These are phyloP conservation scores for Caenorhabditis drosophilae DNA, from an alignment of 2,888 invertebrate genomes.

Conservation along the genomic window DNA sequence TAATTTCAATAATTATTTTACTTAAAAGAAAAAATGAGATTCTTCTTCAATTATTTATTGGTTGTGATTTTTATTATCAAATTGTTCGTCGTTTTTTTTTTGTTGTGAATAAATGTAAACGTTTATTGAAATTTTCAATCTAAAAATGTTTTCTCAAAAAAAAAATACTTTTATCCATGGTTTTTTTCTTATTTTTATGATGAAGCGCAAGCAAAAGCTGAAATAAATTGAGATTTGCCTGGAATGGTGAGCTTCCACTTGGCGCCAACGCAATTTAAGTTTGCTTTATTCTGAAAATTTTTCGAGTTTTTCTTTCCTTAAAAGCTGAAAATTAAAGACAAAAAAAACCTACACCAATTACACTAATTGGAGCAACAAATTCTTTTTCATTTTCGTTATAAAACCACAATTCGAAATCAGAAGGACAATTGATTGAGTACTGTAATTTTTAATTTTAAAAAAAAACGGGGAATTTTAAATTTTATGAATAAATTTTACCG, in stretches of 20 bases:
- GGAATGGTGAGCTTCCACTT: conserved; percentile 27
- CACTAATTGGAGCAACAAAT: conserved; percentile 16
- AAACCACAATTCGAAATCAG: conserved; percentile 15
- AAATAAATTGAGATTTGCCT: conserved; percentile 11
- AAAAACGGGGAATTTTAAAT: too few relatives aligned
- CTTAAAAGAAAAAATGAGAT: too few relatives aligned
- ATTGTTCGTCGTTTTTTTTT: background rate
- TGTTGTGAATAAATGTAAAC: conserved; percentile 3
- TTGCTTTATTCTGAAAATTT: conserved; percentile 10
- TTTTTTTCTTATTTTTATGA: background rate
- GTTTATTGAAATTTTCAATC: too few relatives aligned
- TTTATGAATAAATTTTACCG: background rate
- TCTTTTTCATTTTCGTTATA: conserved; percentile 18
- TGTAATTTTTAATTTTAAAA: background rate
- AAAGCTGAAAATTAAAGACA: background rate
- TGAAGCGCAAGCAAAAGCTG: conserved; percentile 14
- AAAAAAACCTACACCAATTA: conserved; percentile 6
- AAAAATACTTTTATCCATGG: background rate
- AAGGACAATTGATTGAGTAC: conserved; percentile 17
- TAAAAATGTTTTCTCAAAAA: too few relatives aligned
- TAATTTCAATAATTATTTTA: too few relatives aligned
- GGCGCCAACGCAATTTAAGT: conserved; percentile 18
- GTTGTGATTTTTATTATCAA: too few relatives aligned
- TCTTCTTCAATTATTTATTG: too few relatives aligned
- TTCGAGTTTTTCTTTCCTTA: background rate